Base-by-base conservation (phyloP, 2,888 invertebrate species). In the Perdita meconis region DNA sequence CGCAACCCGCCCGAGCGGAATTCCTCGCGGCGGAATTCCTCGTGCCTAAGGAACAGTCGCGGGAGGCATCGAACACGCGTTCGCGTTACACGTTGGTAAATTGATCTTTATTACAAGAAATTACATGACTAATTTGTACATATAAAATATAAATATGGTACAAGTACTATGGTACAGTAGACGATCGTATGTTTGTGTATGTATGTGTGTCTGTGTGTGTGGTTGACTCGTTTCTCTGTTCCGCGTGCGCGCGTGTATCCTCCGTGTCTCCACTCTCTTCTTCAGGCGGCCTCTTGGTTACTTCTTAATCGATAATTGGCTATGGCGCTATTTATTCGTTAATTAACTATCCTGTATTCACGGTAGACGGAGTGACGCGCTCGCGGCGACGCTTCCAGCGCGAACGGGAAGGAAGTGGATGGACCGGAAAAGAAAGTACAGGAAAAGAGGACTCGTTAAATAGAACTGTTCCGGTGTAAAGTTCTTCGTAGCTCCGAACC, bases 91-190 rank as follows among this genome's bases (percentile, higher is more conserved):
- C 89, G 85, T 90, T 89, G n/a, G 89, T 90, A 89, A 91, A 90
- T 90, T 89, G 89, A 88, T 91, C 90, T 92, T 92, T 92, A 92
- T 91, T 92, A 92, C 92, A 92, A 92, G 90, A 90, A 89, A 91
- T 91, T 91, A 92, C 89, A 87, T 91, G 81, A 86, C 91, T 92
- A 92, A 90, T 92, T 91, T 92, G 91, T 92, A 92, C 92, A 92
- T 92, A 92, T 90, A 91, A 92, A 92, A 92, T 92, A 92, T 92
- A 91, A 90, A 90, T 92, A 92, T 92, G 86, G 86, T 92, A 92
- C 92, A 92, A 91, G 87, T 89, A 89, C 87, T 91, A 90, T 91
- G 82, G 86, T 92, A 92, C 90, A 92, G 87, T 75, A 90, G 89
- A 89, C 85, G 86, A 85, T 74, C 79, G 80, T 81, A 59, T 74